Conservation (phyloP, 1,140 invertebrate species). For the Zaprionus gabonicus region DNA sequence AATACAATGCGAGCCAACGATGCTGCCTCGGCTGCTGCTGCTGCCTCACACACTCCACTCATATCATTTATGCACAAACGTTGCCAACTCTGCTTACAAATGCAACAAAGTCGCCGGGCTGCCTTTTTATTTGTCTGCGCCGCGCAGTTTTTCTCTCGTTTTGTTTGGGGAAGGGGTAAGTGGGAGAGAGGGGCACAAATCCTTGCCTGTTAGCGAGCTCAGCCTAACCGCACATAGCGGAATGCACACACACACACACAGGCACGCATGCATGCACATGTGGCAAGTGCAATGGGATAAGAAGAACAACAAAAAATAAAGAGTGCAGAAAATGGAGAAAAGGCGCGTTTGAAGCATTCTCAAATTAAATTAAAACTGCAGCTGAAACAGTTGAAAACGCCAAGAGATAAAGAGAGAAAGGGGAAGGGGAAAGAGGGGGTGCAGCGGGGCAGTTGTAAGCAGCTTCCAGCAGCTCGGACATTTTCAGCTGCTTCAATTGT, state of each 20-base stretch:
- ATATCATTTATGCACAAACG: constrained; percentile 81
- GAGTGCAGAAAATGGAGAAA: constrained; percentile 31
- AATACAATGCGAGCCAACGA: constrained; percentile 61
- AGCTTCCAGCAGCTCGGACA: constrained; percentile 1
- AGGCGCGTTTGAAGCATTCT: constrained; percentile 73
- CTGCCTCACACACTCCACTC: constrained; percentile 26
- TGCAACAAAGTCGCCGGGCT: constrained; percentile 65
- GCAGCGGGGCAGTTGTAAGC: neutral
- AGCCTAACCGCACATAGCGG: constrained; percentile 53
- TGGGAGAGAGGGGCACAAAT: neutral
- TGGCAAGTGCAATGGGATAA: constrained; percentile 43
- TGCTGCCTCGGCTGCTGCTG: constrained; percentile 17
- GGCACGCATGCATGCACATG: constrained; percentile 13
- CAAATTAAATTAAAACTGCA: constrained; percentile 79
- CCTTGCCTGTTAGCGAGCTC: constrained; percentile 38
- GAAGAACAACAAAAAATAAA: constrained; percentile 42
- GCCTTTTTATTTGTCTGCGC: constrained; percentile 61
- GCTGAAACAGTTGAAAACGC: constrained; percentile 45
- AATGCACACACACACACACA: constrained; percentile 30
- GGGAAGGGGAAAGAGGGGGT: neutral
- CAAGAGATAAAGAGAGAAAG: constrained; percentile 1
- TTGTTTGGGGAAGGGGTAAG: neutral
- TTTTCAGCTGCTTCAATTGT: constrained; percentile 16
- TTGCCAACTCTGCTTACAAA: constrained; percentile 69
- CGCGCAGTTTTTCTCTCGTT: constrained; percentile 34